Evolutionary conservation across 2,888 invertebrate genomes (phyloP).

Genomic region (Amphiduros pacificus): DNA sequence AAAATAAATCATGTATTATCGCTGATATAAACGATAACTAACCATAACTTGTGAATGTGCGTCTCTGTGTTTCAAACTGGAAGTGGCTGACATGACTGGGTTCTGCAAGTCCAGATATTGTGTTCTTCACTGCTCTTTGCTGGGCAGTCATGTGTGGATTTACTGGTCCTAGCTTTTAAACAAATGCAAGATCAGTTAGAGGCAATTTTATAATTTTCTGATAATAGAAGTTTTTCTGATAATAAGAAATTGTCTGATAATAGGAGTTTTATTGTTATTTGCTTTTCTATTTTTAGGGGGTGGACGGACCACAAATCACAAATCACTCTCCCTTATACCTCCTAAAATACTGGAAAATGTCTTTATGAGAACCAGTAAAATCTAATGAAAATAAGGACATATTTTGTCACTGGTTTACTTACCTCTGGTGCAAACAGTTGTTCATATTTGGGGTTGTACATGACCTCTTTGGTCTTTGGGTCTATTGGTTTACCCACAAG

Average conservation of each 20-base stretch:
- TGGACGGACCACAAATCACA: too few relatives aligned
- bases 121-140: slow-evolving; percentile 84
- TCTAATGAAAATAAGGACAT: too few relatives aligned
- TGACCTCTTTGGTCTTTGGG: slow-evolving; percentile 78
- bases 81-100: slow-evolving; percentile 94
- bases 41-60: slow-evolving; percentile 90
- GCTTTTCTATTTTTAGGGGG: too few relatives aligned
- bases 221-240: not conserved
- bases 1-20: too few relatives aligned
- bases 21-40: slow-evolving; percentile 27
- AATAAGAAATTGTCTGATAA: too few relatives aligned
- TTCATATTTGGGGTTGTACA: slow-evolving; percentile 90
- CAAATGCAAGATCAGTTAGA: not conserved
- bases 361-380: too few relatives aligned
- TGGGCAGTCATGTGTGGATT: slow-evolving; percentile 93
- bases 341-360: too few relatives aligned
- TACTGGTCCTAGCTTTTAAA: slow-evolving; percentile 74
- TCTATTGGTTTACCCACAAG: slow-evolving; percentile 75
- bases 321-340: too few relatives aligned
- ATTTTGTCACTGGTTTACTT: too few relatives aligned
- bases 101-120: slow-evolving; percentile 91
- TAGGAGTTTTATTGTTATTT: too few relatives aligned
- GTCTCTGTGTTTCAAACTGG: slow-evolving; percentile 93
- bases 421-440: slow-evolving; percentile 87
- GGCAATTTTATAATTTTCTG: not conserved